These are phyloP conservation scores for Luffia ferchaultella DNA, from an alignment of 2,888 invertebrate genomes.

Conservation along the genomic window DNA sequence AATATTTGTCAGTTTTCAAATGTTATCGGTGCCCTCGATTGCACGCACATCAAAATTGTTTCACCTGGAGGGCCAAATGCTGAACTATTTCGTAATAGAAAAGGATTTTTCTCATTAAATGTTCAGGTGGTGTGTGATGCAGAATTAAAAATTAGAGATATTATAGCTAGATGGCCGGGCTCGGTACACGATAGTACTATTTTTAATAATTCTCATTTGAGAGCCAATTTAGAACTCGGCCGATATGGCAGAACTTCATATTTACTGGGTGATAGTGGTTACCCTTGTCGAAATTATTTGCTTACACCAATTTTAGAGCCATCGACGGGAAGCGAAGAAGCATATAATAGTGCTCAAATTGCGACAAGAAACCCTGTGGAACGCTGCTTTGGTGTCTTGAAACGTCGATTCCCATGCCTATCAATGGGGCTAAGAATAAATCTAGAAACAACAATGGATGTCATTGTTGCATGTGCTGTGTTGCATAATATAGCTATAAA, in stretches of 20 bases:
- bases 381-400: slow-evolving; percentile 4
- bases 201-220: too few relatives aligned
- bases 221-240: not conserved
- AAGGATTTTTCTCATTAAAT: too few relatives aligned
- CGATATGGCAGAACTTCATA: not conserved
- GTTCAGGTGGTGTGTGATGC: too few relatives aligned
- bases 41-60: too few relatives aligned
- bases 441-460: slow-evolving; percentile 2
- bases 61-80: too few relatives aligned
- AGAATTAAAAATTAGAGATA: not conserved
- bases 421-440: not conserved
- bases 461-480: not conserved
- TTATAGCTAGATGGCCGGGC: slow-evolving; percentile 1
- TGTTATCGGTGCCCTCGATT: too few relatives aligned
- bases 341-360: too few relatives aligned
- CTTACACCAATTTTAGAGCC: not conserved
- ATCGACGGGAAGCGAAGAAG: not conserved
- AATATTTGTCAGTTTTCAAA: too few relatives aligned
- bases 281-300: not conserved
- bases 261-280: slow-evolving; percentile 2
- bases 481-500: slow-evolving; percentile 8
- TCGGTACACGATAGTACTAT: not conserved
- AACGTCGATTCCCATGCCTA: slow-evolving; percentile 5
- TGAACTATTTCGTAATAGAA: too few relatives aligned
- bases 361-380: slow-evolving; percentile 4